Evolutionary conservation across 2,113 vertebrate species (phyloP), one percentile per base, ranked within the genome.

Genomic region (Chitala chitala): DNA sequence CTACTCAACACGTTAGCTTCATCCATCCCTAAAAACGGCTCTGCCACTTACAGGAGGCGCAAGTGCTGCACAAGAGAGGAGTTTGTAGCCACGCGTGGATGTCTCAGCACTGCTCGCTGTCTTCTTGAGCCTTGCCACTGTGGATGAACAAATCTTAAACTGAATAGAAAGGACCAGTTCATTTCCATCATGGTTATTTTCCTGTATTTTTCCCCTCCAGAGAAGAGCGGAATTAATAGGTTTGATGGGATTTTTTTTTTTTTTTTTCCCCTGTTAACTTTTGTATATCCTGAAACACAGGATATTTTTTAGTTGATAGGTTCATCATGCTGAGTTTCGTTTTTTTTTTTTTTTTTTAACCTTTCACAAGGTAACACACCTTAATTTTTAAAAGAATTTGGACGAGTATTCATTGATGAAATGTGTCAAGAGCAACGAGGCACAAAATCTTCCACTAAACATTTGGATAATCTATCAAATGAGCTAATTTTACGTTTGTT

Each of bases 131-230:
- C 29, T 33, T 26, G 22, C 50, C 71, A 50, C 71, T 73, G 71
- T 73, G 71, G 70, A 72, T 72, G 53, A 58, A 55, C 40, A 42
- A 56, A 56, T 56, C 54, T 72, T 13, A 58, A 58, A 72, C 17
- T 4, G 20, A 42, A 42, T 51, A 13, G 44, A 50, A n/a, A n/a
- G n/a, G n/a, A n/a, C n/a, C n/a, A n/a, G n/a, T n/a, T n/a, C n/a
- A n/a, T n/a, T n/a, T n/a, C n/a, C n/a, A n/a, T n/a, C n/a, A n/a
- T n/a, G n/a, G n/a, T 29, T 69, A 55, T 55, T 55, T 71, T 72
- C 61, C 56, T 71, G 31, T 55, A 56, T 12, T 38, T 24, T 36
- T 10, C 31, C 68, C 53, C 68, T n/a, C n/a, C n/a, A n/a, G n/a
- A 69, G 54, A 40, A 26, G 56, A 13, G 36, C 53, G n/a, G n/a